Base-by-base conservation (phyloP, 2,113 vertebrate species). In the Callocephalon fimbriatum region DNA sequence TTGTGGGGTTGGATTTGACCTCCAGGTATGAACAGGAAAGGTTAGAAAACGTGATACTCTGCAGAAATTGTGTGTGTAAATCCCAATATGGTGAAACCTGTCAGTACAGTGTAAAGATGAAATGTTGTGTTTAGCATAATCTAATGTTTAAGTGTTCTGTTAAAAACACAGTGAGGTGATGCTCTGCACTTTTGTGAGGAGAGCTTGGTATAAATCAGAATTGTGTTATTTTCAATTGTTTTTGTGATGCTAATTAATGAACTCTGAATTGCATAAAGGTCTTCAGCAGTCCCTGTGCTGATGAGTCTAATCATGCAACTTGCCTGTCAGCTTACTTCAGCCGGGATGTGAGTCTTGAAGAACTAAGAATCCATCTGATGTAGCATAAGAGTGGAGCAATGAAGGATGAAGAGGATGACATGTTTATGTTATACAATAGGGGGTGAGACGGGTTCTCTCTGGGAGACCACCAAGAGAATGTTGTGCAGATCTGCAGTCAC, bases 1-100 rank as follows among this genome's bases (percentile, higher is more conserved):
- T 76, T 98, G 91, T 4, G 98, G 98, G 35, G 97, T 99, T 29
- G 98, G 98, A 79, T 99, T 98, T 90, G 98, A 99, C 96, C 94
- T 98, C 27, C 98, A 98, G 99, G 99, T 99, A 98, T 7, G 95
- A 82, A 56, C 0, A 1, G 53, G 35, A 23, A 54, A 44, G 51
- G 51, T 15, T 40, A 50, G 51, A 9, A 59, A 78, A 22, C 0
- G 2, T 2, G 19, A 6, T 63, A 9, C 44, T 62, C 59, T 44
- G 61, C 47, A 37, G 63, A 5, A 29, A 37, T 67, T 68, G 23
- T 27, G 3, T 29, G 2, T 20, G 32, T 35, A 8, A 71, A 47
- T 38, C 63, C 11, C 51, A 3, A 19, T 14, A 2, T 1, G 32
- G 38, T n/a, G 15, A 59, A 91, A 10, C 7, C 54, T 26, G 6